phyloP scores from a whole-genome alignment of 2,797 vertebrate species.

The Limnodromus scolopaceus region DNA sequence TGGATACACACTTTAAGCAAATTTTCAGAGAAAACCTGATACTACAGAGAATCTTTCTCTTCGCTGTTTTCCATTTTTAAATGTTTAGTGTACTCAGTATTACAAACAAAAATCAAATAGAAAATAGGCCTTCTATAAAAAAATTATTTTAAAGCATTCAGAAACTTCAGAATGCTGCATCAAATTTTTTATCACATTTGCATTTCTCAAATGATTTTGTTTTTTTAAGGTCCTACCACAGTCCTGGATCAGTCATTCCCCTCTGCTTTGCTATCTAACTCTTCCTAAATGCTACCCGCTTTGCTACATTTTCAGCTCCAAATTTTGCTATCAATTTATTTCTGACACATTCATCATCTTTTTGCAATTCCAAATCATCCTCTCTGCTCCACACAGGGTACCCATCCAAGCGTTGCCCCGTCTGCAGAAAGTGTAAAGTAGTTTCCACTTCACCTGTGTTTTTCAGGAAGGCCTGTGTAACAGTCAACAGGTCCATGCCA shows the following conservation, averaged over 20 bases:
- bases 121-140: not conserved
- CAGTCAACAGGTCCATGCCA: constrained; percentile 80
- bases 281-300: constrained; percentile 74
- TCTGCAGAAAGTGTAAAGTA: constrained; percentile 77
- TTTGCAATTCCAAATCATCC: constrained; percentile 79
- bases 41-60: not conserved
- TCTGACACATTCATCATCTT: constrained; percentile 54
- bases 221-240: not conserved
- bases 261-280: constrained; percentile 49
- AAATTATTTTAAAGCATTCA: not conserved
- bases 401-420: constrained; percentile 73
- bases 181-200: not conserved
- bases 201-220: not conserved
- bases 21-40: not conserved
- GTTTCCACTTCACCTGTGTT: constrained; percentile 86
- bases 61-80: not conserved
- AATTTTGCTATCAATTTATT: constrained; percentile 75
- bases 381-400: constrained; percentile 78
- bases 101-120: not conserved
- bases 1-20: not conserved
- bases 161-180: not conserved
- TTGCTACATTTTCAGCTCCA: constrained; percentile 79
- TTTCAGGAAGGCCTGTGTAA: constrained; percentile 89
- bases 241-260: not conserved
- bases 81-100: not conserved